Evolutionary conservation across 2,113 vertebrate species (phyloP).

Genomic region (Hippocampus mohnikei): DNA sequence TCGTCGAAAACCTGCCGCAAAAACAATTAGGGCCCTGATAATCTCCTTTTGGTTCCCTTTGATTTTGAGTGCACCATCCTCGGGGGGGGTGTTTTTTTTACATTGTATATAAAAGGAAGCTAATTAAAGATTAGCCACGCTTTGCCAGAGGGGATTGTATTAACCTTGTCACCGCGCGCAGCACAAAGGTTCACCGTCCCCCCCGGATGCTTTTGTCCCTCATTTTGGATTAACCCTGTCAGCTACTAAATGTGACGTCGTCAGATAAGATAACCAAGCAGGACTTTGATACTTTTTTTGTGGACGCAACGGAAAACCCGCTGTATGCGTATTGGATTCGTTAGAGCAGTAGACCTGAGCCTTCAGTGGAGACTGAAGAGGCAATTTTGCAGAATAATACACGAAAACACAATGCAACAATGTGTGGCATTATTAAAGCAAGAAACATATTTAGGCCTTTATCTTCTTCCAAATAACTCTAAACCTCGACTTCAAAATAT

Average conservation of each 20-base stretch:
- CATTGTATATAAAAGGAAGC: constrained; percentile 50
- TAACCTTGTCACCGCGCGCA: constrained; percentile 37
- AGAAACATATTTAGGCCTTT: too few species aligned
- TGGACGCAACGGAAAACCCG: neutral
- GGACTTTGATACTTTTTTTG: neutral
- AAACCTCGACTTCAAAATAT: too few species aligned
- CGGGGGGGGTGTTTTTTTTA: constrained; percentile 25
- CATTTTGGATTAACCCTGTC: constrained; percentile 9
- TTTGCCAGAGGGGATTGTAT: constrained; percentile 41
- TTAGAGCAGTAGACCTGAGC: too few species aligned
- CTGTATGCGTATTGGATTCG: too few species aligned
- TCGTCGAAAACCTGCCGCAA: constrained; percentile 18
- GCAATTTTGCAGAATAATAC: too few species aligned
- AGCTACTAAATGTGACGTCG: constrained; percentile 14
- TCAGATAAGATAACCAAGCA: neutral
- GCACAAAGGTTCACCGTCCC: constrained; percentile 10
- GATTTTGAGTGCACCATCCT: constrained; percentile 3
- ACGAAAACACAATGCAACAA: too few species aligned
- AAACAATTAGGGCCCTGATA: constrained; percentile 17
- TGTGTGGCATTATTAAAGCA: too few species aligned
- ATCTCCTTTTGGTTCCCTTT: constrained; percentile 30
- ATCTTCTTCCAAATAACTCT: too few species aligned
- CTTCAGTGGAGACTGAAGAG: too few species aligned
- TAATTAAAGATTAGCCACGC: constrained; percentile 47
- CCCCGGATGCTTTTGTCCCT: constrained; percentile 1